Base-by-base conservation (phyloP, 2,113 vertebrate genomes). In the Choloepus hoffmanni region DNA sequence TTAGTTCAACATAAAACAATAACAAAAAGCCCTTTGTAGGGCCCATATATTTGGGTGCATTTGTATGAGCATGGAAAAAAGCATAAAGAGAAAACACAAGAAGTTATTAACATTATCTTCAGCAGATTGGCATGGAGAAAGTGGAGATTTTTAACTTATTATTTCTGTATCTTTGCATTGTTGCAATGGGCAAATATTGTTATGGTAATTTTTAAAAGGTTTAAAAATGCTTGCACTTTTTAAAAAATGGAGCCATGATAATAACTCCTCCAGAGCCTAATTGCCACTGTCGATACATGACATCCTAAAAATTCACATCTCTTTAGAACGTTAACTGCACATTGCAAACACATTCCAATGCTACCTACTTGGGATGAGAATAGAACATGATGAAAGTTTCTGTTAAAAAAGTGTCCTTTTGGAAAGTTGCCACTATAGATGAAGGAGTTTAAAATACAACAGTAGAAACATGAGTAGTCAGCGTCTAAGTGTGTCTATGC, bases 371-470 rank as follows among this genome's bases (percentile, higher is more conserved):
- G 33, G 9, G 58, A 84, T 19, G 11, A 82, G 55, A 92, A 30
- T 8, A 79, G 30, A 90, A 88, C 58, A 85, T 21, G 63, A 87
- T 83, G 55, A 97, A 87, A 90, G 48, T 90, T 92, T 62, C 70
- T 40, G 48, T 67, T 40, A 53, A 77, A 65, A 30, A 94, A n/a
- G 53, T 40, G 76, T 62, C 24, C 53, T 79, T 94, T 84, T 74
- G 82, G 72, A 94, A 84, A 83, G 53, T 33, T 85, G 43, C 55
- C 70, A 74, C 50, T 23, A 85, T 58, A 0, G 18, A 36, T 94
- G 92, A 87, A 83, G 90, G 55, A 78, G 21, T 60, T 33, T 89
- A 45, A 94, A 36, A 88, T 60, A 70, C 67, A 40, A 23, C 33
- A 36, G 55, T 63, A 93, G 91, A 93, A 88, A 77, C n/a, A 67